Evolutionary conservation across 2,113 vertebrate genomes (phyloP).

Genomic region (Xyliphius kryptos): DNA sequence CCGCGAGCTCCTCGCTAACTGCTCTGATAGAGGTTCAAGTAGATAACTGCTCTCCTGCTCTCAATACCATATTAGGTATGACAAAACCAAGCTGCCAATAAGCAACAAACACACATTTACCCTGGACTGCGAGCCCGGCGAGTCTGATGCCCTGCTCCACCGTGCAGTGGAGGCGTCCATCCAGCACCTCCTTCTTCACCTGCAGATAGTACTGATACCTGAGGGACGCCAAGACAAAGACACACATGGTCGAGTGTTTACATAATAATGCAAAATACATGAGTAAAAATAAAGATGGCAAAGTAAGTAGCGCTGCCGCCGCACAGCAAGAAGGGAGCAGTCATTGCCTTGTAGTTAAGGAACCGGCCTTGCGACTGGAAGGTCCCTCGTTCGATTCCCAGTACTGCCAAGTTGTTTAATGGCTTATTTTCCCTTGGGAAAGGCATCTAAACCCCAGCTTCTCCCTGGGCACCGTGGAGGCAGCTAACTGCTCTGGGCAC

Average conservation of each 20-base stretch:
- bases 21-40: conserved; percentile 18
- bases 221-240: conserved; percentile 4
- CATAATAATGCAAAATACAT: background rate
- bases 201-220: conserved; percentile 98
- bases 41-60: conserved; percentile 18
- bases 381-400: no score
- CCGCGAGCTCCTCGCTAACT: conserved; percentile 8
- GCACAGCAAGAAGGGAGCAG: no score
- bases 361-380: no score
- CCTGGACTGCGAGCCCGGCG: conserved; percentile 90
- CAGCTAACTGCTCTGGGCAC: no score
- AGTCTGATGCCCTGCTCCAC: conserved; percentile 85
- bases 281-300: no score
- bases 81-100: conserved; percentile 9
- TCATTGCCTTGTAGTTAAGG: no score
- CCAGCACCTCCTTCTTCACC: conserved; percentile 89
- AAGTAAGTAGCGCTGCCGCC: no score
- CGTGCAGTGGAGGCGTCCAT: conserved; percentile 76
- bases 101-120: conserved; percentile 55
- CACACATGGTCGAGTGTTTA: background rate
- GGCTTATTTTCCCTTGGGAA: no score
- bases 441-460: no score
- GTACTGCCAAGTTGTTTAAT: no score
- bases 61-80: conserved; percentile 34
- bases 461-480: no score